Percentiles rank a stretch among this genome's conserved stretches.
phyloP scores from a whole-genome alignment of 2,888 invertebrate genomes.

The Tachina fera region DNA sequence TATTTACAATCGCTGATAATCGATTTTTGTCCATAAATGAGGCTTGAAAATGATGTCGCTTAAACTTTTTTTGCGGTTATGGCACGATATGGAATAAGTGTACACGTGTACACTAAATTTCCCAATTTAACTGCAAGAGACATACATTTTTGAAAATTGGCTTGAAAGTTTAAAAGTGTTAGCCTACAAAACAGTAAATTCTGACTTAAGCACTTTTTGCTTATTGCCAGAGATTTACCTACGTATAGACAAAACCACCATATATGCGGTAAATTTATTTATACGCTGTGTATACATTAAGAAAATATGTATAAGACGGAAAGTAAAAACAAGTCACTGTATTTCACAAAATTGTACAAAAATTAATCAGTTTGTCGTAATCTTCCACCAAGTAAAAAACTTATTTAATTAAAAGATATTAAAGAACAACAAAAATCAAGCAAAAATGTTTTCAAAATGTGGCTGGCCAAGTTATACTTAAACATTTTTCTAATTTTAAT shows the following conservation, averaged over 20 bases:
- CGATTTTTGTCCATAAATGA: too few relatives aligned
- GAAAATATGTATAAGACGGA: not conserved
- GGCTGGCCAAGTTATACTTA: not conserved
- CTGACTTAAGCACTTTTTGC: too few relatives aligned
- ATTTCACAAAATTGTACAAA: not conserved
- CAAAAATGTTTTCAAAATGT: conserved; percentile 21
- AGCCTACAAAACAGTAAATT: too few relatives aligned
- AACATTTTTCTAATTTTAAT: conserved; percentile 1
- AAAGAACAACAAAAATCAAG: not conserved
- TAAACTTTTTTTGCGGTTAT: too few relatives aligned
- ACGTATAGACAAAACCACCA: not conserved
- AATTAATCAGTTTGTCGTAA: conserved; percentile 17
- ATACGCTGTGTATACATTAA: not conserved
- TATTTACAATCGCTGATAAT: too few relatives aligned
- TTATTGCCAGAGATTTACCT: not conserved
- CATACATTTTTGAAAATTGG: too few relatives aligned
- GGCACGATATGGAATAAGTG: too few relatives aligned
- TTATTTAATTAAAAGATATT: not conserved
- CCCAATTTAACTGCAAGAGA: too few relatives aligned
- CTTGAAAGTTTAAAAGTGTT: too few relatives aligned
- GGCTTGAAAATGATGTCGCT: too few relatives aligned
- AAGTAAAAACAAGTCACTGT: too few relatives aligned
- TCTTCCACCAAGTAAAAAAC: not conserved
- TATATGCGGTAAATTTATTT: conserved; percentile 23
- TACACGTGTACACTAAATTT: too few relatives aligned